These are phyloP conservation scores for Hololepta plana DNA, from an alignment of 2,888 invertebrate species.

Conservation along the genomic window DNA sequence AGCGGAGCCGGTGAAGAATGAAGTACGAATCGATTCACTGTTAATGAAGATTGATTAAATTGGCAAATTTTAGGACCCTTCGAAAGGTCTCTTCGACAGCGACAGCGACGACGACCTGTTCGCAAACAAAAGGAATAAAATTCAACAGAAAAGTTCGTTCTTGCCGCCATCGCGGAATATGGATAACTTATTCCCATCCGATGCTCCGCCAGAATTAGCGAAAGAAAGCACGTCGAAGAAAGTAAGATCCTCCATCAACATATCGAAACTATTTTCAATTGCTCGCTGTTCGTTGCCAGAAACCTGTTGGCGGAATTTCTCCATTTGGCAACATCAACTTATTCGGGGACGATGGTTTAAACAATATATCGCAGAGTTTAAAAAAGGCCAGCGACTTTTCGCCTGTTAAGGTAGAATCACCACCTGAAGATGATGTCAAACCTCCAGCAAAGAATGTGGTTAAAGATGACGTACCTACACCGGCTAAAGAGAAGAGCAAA, in stretches of 20 bases:
- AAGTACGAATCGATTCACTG: constrained; percentile 10
- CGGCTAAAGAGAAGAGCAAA: constrained; percentile 1
- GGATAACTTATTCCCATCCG: no score
- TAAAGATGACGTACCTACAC: constrained; percentile 2
- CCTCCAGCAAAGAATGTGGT: background rate
- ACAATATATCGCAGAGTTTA: no score
- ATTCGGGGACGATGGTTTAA: background rate
- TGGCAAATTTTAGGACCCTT: constrained; percentile 11
- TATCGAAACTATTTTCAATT: background rate
- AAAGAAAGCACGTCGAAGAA: background rate
- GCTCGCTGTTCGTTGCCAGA: background rate
- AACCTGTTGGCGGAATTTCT: constrained; percentile 1
- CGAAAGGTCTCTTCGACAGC: background rate
- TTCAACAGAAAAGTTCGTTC: no score
- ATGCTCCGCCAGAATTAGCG: background rate
- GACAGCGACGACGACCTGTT: constrained; percentile 1
- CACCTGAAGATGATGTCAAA: background rate
- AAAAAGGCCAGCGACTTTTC: no score
- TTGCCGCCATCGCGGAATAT: no score
- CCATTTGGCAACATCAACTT: constrained; percentile 1
- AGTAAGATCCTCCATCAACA: background rate
- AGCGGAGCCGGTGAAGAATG: no score
- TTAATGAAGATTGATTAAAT: constrained; percentile 1
- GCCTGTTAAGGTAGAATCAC: no score
- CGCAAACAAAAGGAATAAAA: constrained; percentile 4